Percentiles rank a stretch among this genome's conserved stretches.
Conservation (phyloP, 2,113 vertebrate species). For the Paedocypris sp. region DNA sequence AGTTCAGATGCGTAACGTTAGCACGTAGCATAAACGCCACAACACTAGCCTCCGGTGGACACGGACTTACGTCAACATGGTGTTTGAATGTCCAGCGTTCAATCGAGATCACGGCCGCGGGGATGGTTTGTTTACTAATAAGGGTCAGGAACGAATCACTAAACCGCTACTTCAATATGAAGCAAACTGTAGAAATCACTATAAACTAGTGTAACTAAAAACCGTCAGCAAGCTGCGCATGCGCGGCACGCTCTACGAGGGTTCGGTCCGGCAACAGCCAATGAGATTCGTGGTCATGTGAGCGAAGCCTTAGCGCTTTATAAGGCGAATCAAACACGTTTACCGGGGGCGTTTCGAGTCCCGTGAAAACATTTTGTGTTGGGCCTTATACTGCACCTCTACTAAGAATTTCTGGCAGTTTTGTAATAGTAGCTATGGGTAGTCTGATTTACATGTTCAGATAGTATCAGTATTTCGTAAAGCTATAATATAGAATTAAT, state of each 20-base stretch:
- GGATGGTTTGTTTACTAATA: neutral
- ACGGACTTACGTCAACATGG: neutral
- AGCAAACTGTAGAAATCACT: slow-evolving; percentile 12
- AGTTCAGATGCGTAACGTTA: slow-evolving; percentile 2
- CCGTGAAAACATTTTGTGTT: too few species aligned
- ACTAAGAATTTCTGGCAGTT: too few species aligned
- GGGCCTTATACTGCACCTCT: too few species aligned
- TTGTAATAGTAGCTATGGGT: too few species aligned
- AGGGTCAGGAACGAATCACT: neutral
- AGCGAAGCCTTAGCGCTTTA: neutral
- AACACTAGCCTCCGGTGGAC: neutral
- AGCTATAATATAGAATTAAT: too few species aligned
- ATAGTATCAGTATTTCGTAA: too few species aligned
- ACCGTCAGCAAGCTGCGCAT: slow-evolving; percentile 39
- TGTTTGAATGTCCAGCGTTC: neutral
- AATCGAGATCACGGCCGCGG: neutral
- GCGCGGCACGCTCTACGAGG: slow-evolving; percentile 20
- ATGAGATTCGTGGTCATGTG: neutral
- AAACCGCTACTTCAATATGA: neutral
- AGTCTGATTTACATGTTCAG: too few species aligned
- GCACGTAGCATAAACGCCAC: neutral
- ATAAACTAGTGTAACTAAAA: slow-evolving; percentile 52
- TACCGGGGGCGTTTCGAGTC: too few species aligned
- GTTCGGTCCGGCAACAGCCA: neutral
- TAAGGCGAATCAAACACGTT: too few species aligned